phyloP scores from a whole-genome alignment of 1,140 invertebrate species.

The Dryas iulia region DNA sequence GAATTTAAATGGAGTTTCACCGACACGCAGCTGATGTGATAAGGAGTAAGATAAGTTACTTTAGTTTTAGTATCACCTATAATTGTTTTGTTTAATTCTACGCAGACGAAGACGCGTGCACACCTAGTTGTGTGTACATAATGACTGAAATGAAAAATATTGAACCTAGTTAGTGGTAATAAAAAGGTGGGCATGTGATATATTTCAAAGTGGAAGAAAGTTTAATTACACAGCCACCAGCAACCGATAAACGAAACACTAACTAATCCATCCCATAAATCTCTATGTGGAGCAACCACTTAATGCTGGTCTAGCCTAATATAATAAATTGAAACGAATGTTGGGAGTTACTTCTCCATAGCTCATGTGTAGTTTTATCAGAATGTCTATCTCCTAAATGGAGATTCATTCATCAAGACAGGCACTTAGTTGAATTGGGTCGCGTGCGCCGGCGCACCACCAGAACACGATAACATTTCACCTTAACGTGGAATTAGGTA shows the following conservation, averaged over 20 bases:
- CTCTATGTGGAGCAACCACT: slow-evolving; percentile 39
- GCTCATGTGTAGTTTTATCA: slow-evolving; percentile 40
- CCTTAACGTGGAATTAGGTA: slow-evolving; percentile 40
- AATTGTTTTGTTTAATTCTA: no score
- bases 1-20: no score
- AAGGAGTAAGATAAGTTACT: no score
- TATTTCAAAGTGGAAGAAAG: slow-evolving; percentile 5
- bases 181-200: not conserved
- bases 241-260: slow-evolving; percentile 25
- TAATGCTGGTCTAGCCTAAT: slow-evolving; percentile 40
- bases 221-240: slow-evolving; percentile 18
- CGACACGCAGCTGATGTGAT: no score
- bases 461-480: slow-evolving; percentile 50
- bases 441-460: slow-evolving; percentile 40
- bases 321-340: slow-evolving; percentile 45
- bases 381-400: slow-evolving; percentile 35
- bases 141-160: not conserved
- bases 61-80: no score
- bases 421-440: slow-evolving; percentile 53
- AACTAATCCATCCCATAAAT: slow-evolving; percentile 38
- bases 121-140: no score
- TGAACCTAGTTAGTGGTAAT: not conserved
- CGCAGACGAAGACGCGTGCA: no score
- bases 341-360: slow-evolving; percentile 34
- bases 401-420: slow-evolving; percentile 51